Conservation (phyloP, 2,797 vertebrate genomes). For the Tadarida brasiliensis region DNA sequence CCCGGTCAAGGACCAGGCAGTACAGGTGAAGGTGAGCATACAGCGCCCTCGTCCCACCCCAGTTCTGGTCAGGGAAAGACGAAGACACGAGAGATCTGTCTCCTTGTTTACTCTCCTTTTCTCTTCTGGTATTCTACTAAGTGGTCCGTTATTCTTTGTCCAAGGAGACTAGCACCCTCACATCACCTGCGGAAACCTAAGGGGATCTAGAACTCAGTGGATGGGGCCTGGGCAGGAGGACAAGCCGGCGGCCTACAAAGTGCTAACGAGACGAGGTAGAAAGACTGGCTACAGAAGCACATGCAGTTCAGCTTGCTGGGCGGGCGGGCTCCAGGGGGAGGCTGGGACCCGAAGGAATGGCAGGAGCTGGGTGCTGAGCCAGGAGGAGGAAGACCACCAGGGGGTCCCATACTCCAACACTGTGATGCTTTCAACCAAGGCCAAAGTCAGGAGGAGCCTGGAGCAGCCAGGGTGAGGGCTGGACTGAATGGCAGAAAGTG, state of each 20-base stretch:
- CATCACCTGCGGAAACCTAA: not conserved
- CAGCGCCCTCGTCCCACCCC: not conserved
- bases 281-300: conserved; percentile 6
- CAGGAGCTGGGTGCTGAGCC: conserved; percentile 41
- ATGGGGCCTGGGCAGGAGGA: not conserved
- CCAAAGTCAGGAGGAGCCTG: conserved; percentile 24
- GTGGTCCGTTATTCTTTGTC: not conserved
- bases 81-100: not conserved
- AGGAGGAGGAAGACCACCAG: conserved; percentile 44
- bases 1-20: not conserved
- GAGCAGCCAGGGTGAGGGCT: not conserved
- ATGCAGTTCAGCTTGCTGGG: conserved; percentile 27
- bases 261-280: conserved; percentile 15
- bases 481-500: not conserved
- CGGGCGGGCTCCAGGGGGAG: conserved; percentile 48
- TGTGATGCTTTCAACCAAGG: not conserved
- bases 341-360: conserved; percentile 54
- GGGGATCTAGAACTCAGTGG: not conserved
- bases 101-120: not conserved
- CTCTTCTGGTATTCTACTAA: not conserved
- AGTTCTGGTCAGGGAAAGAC: not conserved
- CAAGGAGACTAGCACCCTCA: not conserved
- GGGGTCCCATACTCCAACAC: not conserved
- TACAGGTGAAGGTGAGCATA: not conserved
- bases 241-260: conserved; percentile 47